Percentiles rank a stretch among this genome's conserved stretches.
phyloP scores from a whole-genome alignment of 2,797 vertebrate species.

The Balearica regulorum region DNA sequence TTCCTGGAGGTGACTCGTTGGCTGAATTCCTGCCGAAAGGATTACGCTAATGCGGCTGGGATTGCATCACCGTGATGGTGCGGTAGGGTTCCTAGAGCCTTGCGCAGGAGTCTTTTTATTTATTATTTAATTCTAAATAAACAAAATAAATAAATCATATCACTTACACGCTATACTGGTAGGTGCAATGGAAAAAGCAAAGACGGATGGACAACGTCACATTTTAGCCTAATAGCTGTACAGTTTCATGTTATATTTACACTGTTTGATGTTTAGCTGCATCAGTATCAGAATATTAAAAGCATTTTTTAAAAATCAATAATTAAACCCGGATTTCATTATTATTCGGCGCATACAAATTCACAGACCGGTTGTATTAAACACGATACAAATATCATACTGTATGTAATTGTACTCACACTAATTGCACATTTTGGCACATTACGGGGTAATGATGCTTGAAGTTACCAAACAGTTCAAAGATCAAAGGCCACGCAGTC shows the following conservation, averaged over 20 bases:
- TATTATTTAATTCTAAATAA: constrained; percentile 4
- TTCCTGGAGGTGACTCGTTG: neutral
- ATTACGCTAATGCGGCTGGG: neutral
- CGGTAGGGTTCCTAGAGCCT: neutral
- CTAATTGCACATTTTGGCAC: constrained; percentile 49
- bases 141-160: constrained; percentile 22
- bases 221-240: neutral
- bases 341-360: neutral
- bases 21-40: neutral
- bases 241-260: neutral
- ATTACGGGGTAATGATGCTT: constrained; percentile 56
- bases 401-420: neutral
- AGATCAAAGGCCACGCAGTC: constrained; percentile 32
- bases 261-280: neutral
- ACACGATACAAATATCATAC: neutral
- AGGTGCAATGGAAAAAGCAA: neutral
- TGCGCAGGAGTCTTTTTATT: neutral
- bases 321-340: constrained; percentile 29
- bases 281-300: neutral
- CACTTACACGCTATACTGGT: neutral
- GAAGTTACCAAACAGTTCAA: constrained; percentile 59
- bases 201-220: neutral
- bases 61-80: neutral
- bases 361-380: neutral
- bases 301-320: neutral